Evolutionary conservation across 2,888 invertebrate genomes (phyloP).

Genomic region (Drosophila buzzatii): DNA sequence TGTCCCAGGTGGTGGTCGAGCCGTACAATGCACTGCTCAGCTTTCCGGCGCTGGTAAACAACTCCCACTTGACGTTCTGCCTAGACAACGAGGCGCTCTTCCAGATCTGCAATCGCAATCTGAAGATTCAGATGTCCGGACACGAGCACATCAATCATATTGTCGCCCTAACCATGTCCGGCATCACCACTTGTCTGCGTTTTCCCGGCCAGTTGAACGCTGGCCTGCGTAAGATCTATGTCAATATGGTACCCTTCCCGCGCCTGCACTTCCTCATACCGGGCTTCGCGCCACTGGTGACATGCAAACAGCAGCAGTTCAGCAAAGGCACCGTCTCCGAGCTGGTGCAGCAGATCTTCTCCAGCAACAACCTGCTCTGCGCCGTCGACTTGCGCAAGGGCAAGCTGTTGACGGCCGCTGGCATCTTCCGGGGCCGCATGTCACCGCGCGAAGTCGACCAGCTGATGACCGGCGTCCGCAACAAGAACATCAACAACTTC

Average conservation of each 20-base stretch:
- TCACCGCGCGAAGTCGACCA: slow-evolving; percentile 83
- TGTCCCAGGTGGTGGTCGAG: slow-evolving; percentile 82
- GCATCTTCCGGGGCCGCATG: slow-evolving; percentile 87
- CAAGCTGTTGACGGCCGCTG: slow-evolving; percentile 91
- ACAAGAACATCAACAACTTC: slow-evolving; percentile 90
- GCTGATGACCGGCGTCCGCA: slow-evolving; percentile 90
- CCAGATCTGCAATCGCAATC: slow-evolving; percentile 78
- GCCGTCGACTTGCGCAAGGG: slow-evolving; percentile 92
- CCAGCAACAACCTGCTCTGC: slow-evolving; percentile 92
- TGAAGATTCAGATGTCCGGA: slow-evolving; percentile 72
- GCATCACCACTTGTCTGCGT: slow-evolving; percentile 91
- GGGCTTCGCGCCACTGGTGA: slow-evolving; percentile 89
- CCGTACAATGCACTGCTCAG: slow-evolving; percentile 82
- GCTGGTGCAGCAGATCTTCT: slow-evolving; percentile 90
- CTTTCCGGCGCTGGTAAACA: slow-evolving; percentile 73
- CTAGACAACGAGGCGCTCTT: slow-evolving; percentile 83
- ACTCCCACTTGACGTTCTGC: slow-evolving; percentile 81
- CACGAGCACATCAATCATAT: slow-evolving; percentile 82
- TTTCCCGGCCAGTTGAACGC: slow-evolving; percentile 97
- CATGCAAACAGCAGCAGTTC: slow-evolving; percentile 71
- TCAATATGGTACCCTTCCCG: slow-evolving; percentile 97
- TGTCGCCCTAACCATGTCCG: slow-evolving; percentile 86
- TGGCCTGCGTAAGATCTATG: slow-evolving; percentile 93
- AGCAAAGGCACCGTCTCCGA: slow-evolving; percentile 87
- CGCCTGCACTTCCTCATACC: slow-evolving; percentile 95